Percentiles rank a stretch among this genome's conserved stretches.
Conservation (phyloP, 2,797 vertebrate species). For the Onychomys arenicola region DNA sequence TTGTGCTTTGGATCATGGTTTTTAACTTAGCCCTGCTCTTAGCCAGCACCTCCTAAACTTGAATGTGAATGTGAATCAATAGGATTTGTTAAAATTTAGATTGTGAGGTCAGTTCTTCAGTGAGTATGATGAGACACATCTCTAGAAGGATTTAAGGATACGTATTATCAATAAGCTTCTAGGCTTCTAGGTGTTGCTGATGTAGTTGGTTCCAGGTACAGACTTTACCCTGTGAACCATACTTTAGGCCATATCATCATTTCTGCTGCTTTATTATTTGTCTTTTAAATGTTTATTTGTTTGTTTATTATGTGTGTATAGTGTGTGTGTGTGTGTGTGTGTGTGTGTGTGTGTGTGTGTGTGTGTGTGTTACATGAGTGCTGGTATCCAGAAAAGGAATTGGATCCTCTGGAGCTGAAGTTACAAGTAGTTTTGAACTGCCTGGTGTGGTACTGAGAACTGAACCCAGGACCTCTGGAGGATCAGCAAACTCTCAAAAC, state of each 20-base stretch:
- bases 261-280: constrained; percentile 11
- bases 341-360: background rate
- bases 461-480: background rate
- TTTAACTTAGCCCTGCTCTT: background rate
- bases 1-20: background rate
- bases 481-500: background rate
- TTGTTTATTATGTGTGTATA: background rate
- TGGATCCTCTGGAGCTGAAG: background rate
- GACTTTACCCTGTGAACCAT: background rate
- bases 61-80: background rate
- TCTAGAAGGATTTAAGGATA: background rate
- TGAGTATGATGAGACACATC: background rate
- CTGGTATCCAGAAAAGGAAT: background rate
- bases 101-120: background rate
- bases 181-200: background rate
- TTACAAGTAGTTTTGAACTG: background rate
- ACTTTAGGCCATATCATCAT: background rate
- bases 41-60: background rate
- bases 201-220: background rate
- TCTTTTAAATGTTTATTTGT: background rate
- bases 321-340: background rate
- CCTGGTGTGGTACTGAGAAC: background rate
- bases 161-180: background rate
- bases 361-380: background rate
- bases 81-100: background rate